A percentile compares a stretch with the other conserved stretches of the same genome.
Evolutionary conservation across 2,888 invertebrate genomes (phyloP).

Genomic region (Eubasilissa splendida): DNA sequence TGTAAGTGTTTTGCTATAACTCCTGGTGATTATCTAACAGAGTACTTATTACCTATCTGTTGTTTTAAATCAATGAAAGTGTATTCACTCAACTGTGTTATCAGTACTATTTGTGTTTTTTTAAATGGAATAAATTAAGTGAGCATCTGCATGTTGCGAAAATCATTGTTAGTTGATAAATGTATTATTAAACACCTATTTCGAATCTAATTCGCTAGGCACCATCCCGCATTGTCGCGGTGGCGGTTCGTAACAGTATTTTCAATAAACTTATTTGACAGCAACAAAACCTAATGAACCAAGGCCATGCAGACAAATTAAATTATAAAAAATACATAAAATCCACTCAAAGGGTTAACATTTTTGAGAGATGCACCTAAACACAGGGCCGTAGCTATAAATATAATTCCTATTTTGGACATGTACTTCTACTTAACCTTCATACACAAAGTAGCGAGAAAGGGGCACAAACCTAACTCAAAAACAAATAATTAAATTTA

Average conservation of each 20-base stretch:
- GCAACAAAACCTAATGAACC: background rate
- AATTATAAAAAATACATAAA: background rate
- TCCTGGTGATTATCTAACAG: no score
- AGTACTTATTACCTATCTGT: no score
- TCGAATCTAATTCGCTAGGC: background rate
- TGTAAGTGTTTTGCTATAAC: no score
- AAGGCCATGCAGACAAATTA: background rate
- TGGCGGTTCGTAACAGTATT: background rate
- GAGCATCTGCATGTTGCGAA: no score
- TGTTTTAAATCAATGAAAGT: no score
- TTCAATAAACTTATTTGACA: background rate
- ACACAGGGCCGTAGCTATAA: slow-evolving; percentile 13
- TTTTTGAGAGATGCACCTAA: background rate
- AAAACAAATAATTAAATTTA: background rate
- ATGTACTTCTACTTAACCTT: background rate
- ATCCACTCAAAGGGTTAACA: background rate
- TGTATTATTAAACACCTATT: no score
- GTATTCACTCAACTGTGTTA: no score
- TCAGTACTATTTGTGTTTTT: no score
- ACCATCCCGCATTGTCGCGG: background rate
- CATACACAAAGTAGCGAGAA: background rate
- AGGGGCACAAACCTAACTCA: background rate
- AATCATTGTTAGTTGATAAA: no score
- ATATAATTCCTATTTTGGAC: slow-evolving; percentile 36
- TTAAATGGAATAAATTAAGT: no score